phyloP scores from a whole-genome alignment of 2,797 vertebrate genomes.

The Clarias laeviceps region DNA sequence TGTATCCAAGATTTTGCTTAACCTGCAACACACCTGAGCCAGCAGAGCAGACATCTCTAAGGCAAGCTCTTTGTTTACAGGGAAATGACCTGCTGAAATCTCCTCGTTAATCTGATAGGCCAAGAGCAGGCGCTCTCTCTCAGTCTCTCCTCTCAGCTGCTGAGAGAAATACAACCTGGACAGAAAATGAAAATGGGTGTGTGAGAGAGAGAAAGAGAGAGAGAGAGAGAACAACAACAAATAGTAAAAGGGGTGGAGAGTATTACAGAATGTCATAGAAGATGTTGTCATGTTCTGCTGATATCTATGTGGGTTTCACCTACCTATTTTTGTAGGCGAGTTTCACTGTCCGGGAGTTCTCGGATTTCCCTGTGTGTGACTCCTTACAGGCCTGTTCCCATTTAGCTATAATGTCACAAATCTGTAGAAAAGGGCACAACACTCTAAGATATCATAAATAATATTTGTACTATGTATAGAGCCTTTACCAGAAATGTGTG shows the following conservation, averaged over 20 bases:
- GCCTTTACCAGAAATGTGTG: neutral
- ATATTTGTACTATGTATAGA: neutral
- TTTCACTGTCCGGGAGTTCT: slow-evolving; percentile 89
- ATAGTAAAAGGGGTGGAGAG: neutral
- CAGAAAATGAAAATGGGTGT: neutral
- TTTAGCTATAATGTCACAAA: slow-evolving; percentile 98
- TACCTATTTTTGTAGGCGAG: slow-evolving; percentile 98
- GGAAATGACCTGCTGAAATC: slow-evolving; percentile 90
- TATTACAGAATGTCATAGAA: neutral
- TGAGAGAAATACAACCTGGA: slow-evolving; percentile 91
- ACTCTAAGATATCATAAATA: neutral
- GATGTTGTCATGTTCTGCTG: neutral
- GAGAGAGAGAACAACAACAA: too few relatives aligned
- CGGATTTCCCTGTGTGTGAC: slow-evolving; percentile 90
- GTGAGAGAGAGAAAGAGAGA: neutral
- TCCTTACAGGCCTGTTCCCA: slow-evolving; percentile 98
- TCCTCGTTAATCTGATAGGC: slow-evolving; percentile 94
- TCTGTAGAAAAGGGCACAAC: slow-evolving; percentile 67
- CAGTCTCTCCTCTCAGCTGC: slow-evolving; percentile 90
- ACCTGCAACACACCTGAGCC: slow-evolving; percentile 83
- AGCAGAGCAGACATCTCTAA: slow-evolving; percentile 93
- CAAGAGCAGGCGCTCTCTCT: slow-evolving; percentile 90
- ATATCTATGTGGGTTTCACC: neutral
- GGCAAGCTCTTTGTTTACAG: slow-evolving; percentile 95
- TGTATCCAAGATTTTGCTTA: neutral